phyloP scores from a whole-genome alignment of 2,113 vertebrate genomes.

The Stictonetta naevosa region DNA sequence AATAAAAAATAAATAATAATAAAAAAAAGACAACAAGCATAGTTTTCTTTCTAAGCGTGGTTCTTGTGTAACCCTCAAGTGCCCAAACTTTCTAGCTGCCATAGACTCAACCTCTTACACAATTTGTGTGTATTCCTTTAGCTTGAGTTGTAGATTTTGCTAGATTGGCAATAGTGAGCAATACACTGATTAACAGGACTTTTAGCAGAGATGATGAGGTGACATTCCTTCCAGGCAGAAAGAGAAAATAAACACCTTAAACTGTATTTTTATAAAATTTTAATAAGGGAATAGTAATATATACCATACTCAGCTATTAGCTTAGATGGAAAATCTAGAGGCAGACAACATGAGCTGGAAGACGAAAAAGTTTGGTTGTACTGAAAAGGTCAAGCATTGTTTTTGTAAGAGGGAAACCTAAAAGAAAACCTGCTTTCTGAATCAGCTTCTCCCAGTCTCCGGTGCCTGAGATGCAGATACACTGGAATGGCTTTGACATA shows the following conservation, averaged over 20 bases:
- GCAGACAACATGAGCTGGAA: not conserved
- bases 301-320: not conserved
- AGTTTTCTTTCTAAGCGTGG: not conserved
- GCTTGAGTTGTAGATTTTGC: not conserved
- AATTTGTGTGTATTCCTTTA: not conserved
- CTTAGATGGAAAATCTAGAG: not conserved
- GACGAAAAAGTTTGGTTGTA: not conserved
- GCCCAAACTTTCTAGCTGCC: not conserved
- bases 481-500: not conserved
- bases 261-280: not conserved
- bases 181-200: not conserved
- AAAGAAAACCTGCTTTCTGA: not conserved
- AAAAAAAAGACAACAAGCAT: fast-evolving
- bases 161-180: not conserved
- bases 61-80: not conserved
- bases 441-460: not conserved
- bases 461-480: not conserved
- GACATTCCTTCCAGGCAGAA: not conserved
- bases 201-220: not conserved
- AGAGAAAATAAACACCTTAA: not conserved
- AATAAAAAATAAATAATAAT: fast-evolving
- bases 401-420: not conserved
- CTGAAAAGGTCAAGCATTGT: not conserved
- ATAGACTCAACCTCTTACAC: not conserved
- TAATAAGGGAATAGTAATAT: not conserved